phyloP scores from a whole-genome alignment of 2,797 vertebrate species.

The Acanthiza pusilla region DNA sequence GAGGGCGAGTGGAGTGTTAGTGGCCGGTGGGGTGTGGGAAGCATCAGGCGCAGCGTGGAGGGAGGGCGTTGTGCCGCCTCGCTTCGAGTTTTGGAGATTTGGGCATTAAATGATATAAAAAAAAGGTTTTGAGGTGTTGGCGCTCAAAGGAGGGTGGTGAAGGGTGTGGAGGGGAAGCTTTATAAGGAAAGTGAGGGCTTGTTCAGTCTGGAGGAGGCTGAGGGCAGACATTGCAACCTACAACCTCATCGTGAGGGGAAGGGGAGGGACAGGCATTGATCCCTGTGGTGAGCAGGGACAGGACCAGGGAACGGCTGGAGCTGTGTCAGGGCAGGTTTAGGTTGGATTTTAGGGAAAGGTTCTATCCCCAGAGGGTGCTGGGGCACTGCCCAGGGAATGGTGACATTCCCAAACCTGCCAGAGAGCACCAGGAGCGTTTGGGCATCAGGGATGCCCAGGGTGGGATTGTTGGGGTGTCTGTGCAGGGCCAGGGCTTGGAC shows the following conservation, averaged over 20 bases:
- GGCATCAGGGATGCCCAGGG: too few species aligned
- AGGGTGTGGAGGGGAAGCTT: neutral
- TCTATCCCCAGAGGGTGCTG: neutral
- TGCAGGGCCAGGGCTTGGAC: neutral
- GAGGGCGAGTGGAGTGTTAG: too few species aligned
- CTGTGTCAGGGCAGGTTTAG: neutral
- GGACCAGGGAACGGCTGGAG: too few species aligned
- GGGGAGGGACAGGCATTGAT: neutral
- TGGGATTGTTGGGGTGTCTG: neutral
- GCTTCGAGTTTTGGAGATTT: too few species aligned
- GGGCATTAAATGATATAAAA: neutral
- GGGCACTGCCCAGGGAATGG: neutral
- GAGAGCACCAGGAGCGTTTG: neutral
- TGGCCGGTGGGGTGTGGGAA: too few species aligned
- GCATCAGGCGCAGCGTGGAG: accelerated
- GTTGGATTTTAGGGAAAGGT: neutral
- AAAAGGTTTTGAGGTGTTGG: neutral
- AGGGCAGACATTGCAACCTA: neutral
- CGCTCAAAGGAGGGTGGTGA: too few species aligned
- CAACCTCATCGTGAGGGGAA: neutral
- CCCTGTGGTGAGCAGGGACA: too few species aligned
- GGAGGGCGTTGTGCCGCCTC: too few species aligned
- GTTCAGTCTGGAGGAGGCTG: neutral
- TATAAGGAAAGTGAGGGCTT: neutral
- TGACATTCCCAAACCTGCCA: too few species aligned